Base-by-base conservation (phyloP, 2,888 invertebrate species). In the Aspidiotus rigidus region DNA sequence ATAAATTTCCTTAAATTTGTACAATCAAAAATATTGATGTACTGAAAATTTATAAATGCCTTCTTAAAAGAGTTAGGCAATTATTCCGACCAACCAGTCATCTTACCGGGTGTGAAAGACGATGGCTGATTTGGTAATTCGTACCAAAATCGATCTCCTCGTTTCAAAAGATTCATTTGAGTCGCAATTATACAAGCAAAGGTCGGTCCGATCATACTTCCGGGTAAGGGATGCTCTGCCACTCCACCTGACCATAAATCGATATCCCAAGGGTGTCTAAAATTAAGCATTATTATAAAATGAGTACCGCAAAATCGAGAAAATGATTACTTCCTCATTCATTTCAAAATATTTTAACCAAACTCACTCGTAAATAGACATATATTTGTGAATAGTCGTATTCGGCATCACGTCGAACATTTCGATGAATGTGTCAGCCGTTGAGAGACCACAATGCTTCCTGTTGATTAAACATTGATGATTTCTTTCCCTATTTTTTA, bases 161-260 rank as follows among this genome's bases (percentile, higher is more conserved):
- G 83, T 77, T 93, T 85, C 0, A 92, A 84, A 76, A 91, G 90
- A 74, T 90, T 89, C 81, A 95, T 93, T 79, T 95, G 94, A 40
- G 90, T 90, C 40, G 93, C 95, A 75, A 96, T 93, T 72, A 96
- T 83, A 77, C 95, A 96, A 66, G 93, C 92, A 76, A 95, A 95
- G 63, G 94, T 93, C 1, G 95, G 94, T 63, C 96, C 95, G 72
- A 96, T 82, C 87, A 95, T 89, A 69, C 93, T 92, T 59, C 93
- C 94, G 9, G 91, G 90, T 67, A 94, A 81, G 2, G 94, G 90
- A 72, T 88, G 83, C 77, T 96, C 96, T 0, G 93, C 92, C 8
- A 95, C 92, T 62, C 94, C 95, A 62, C 93, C 95, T 16, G 93
- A 91, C 92, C 94, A 96, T 69, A 95, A 81, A 81, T 96, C 95